Conservation (phyloP, 2,113 vertebrate species). For the Dromaius novaehollandiae region DNA sequence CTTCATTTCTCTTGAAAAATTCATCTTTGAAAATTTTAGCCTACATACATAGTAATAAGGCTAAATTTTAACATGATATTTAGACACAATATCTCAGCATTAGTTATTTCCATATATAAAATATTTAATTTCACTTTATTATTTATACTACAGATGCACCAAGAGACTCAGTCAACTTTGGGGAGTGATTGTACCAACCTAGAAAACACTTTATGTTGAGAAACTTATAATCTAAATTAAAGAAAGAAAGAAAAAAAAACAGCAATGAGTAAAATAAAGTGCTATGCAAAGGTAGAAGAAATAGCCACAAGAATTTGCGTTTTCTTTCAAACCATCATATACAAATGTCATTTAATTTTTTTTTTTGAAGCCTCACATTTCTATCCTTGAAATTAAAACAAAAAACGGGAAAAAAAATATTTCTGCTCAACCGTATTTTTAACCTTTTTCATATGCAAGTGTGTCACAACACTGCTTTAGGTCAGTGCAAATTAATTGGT, state of each 20-base stretch:
- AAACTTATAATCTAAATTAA: background rate
- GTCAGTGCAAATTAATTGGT: constrained; percentile 40
- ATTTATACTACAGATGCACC: background rate
- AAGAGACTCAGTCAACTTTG: background rate
- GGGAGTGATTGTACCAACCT: background rate
- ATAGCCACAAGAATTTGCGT: background rate
- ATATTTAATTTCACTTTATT: background rate
- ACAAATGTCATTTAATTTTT: background rate
- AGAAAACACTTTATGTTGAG: background rate
- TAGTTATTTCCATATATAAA: background rate
- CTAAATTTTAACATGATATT: background rate
- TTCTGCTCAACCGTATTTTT: background rate
- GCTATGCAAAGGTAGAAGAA: background rate
- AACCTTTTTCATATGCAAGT: constrained; percentile 38
- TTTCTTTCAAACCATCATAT: background rate
- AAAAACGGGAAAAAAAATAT: background rate
- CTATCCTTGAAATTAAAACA: background rate
- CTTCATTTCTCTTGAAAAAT: background rate
- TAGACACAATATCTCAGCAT: background rate
- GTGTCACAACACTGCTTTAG: constrained; percentile 40
- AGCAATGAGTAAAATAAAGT: background rate
- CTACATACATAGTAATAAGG: background rate
- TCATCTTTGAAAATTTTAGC: background rate
- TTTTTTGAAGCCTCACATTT: background rate
- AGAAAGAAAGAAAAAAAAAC: background rate